phyloP scores from a whole-genome alignment of 2,888 invertebrate genomes.

The Euclidia mi region DNA sequence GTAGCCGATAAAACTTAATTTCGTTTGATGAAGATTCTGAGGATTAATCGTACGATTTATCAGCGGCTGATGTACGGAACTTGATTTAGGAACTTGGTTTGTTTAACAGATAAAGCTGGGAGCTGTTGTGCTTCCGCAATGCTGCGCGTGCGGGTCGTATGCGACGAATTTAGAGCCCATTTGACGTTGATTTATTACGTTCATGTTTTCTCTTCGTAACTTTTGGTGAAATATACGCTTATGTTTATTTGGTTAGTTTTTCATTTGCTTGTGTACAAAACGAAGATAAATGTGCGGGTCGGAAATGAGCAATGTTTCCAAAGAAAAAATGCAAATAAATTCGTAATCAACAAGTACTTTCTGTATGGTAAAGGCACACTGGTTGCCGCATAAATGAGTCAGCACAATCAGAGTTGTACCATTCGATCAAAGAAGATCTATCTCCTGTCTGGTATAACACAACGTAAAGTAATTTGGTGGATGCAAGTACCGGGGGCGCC shows the following conservation, averaged over 20 bases:
- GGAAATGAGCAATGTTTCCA: too few relatives aligned
- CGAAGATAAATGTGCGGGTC: too few relatives aligned
- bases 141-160: constrained; percentile 45
- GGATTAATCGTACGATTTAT: constrained; percentile 55
- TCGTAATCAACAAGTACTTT: too few relatives aligned
- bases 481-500: too few relatives aligned
- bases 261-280: not conserved
- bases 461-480: too few relatives aligned
- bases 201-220: not conserved
- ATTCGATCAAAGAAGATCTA: too few relatives aligned
- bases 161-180: constrained; percentile 45
- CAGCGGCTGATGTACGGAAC: constrained; percentile 53
- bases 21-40: constrained; percentile 30
- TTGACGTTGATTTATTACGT: constrained; percentile 25
- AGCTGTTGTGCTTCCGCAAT: constrained; percentile 55
- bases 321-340: too few relatives aligned
- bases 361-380: too few relatives aligned
- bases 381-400: too few relatives aligned
- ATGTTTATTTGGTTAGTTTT: not conserved
- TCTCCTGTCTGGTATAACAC: too few relatives aligned
- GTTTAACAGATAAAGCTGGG: constrained; percentile 68
- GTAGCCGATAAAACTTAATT: constrained; percentile 35
- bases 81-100: constrained; percentile 62
- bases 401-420: too few relatives aligned
- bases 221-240: not conserved